Evolutionary conservation across 2,888 invertebrate genomes (phyloP).

Genomic region (Apomyelois bistriatella): DNA sequence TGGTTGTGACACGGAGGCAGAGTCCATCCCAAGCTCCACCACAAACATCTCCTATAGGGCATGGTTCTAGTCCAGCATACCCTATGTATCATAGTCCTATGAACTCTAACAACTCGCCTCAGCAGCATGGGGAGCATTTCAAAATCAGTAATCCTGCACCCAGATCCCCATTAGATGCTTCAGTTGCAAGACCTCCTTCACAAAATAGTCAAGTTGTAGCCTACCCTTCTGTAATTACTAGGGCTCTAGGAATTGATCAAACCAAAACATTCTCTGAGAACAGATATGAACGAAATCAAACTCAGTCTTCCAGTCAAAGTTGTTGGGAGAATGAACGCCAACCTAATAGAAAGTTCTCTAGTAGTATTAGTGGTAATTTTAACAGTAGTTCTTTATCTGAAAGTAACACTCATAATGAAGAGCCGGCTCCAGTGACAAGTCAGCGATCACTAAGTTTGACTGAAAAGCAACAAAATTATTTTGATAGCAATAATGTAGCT

Average conservation of each 20-base stretch:
- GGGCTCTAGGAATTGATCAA: constrained; percentile 84
- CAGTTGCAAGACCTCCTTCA: constrained; percentile 82
- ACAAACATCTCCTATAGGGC: constrained; percentile 86
- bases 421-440: constrained; percentile 62
- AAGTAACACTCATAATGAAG: constrained; percentile 69
- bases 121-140: constrained; percentile 81
- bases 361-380: constrained; percentile 58
- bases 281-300: constrained; percentile 76
- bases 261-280: constrained; percentile 73
- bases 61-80: constrained; percentile 89
- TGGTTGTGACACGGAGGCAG: constrained; percentile 83
- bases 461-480: constrained; percentile 82
- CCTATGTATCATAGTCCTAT: constrained; percentile 92
- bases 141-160: constrained; percentile 79
- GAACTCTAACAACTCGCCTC: constrained; percentile 87
- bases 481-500: constrained; percentile 81
- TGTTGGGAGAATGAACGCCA: constrained; percentile 82
- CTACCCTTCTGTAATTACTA: constrained; percentile 91
- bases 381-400: constrained; percentile 57
- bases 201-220: constrained; percentile 83
- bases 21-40: constrained; percentile 86
- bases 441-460: constrained; percentile 64
- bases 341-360: constrained; percentile 70
- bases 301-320: constrained; percentile 66
- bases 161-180: constrained; percentile 85